Evolutionary conservation across 2,797 vertebrate species (phyloP).

Genomic region (Microctenopoma lineatum): DNA sequence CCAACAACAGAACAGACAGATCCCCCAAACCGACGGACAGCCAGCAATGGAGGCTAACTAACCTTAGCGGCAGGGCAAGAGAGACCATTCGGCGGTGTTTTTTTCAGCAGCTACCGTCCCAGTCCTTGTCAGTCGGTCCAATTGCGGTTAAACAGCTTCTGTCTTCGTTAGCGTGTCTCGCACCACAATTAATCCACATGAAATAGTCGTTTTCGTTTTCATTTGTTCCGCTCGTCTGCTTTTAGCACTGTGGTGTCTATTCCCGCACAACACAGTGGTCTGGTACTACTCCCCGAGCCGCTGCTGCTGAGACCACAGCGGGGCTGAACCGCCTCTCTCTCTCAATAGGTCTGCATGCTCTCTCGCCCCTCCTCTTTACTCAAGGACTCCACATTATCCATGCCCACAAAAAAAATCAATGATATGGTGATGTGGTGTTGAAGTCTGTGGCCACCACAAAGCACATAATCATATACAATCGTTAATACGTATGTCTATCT

Average conservation of each 20-base stretch:
- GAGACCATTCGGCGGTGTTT: conserved; percentile 65
- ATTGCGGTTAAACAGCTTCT: conserved; percentile 31
- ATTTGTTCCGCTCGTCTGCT: conserved; percentile 68
- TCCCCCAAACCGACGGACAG: conserved; percentile 45
- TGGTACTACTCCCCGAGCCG: conserved; percentile 64
- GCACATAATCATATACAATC: no score
- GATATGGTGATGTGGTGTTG: not conserved
- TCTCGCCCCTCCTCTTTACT: conserved; percentile 71
- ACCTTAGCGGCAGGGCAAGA: conserved; percentile 73
- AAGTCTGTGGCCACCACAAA: not conserved
- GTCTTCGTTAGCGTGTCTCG: conserved; percentile 45
- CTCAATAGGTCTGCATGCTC: conserved; percentile 71
- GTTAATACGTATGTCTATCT: no score
- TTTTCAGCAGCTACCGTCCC: conserved; percentile 50
- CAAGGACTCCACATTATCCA: conserved; percentile 48
- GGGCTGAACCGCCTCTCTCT: conserved; percentile 76
- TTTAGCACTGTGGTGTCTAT: conserved; percentile 61
- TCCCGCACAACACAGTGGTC: conserved; percentile 67
- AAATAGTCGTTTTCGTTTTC: conserved; percentile 66
- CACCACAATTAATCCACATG: conserved; percentile 77
- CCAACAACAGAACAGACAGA: conserved; percentile 67
- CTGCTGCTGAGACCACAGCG: conserved; percentile 68
- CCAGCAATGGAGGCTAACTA: conserved; percentile 77
- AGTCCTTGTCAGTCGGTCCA: conserved; percentile 51
- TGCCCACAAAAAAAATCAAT: conserved; percentile 39